Percentiles rank a stretch among this genome's conserved stretches.
Conservation (phyloP, 1,140 invertebrate genomes). For the Hestina assimilis region DNA sequence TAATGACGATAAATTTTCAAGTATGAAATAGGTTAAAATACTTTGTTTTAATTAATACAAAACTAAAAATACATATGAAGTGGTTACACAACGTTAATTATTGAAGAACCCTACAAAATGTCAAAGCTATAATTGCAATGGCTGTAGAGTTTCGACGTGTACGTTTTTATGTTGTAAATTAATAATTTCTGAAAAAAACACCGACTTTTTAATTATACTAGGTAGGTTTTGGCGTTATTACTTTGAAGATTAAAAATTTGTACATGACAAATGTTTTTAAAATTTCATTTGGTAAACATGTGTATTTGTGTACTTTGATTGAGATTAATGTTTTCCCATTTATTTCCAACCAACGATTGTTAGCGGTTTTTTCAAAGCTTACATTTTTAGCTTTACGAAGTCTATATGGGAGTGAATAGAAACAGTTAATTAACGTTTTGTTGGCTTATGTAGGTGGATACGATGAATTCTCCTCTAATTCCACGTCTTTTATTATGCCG, state of each 20-base stretch:
- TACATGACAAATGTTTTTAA: no score
- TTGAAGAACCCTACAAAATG: slow-evolving; percentile 5
- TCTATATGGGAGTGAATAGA: slow-evolving; percentile 2
- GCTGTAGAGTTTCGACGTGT: background rate
- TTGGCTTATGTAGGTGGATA: slow-evolving; percentile 5
- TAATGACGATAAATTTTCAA: no score
- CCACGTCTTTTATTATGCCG: background rate
- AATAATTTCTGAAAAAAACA: no score
- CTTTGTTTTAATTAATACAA: background rate
- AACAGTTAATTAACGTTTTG: slow-evolving; percentile 12
- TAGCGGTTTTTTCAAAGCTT: background rate
- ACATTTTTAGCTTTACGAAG: background rate
- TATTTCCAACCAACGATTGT: background rate
- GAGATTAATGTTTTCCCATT: background rate
- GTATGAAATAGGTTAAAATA: background rate
- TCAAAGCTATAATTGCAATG: background rate
- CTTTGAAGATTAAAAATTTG: no score
- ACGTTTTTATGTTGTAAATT: background rate
- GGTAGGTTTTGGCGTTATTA: no score
- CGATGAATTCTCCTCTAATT: slow-evolving; percentile 11
- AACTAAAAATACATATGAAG: background rate
- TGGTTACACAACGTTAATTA: background rate
- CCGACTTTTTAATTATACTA: no score
- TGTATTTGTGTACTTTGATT: background rate
- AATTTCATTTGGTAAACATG: no score